A percentile compares a stretch with the other conserved stretches of the same genome.
phyloP scores from a whole-genome alignment of 1,140 invertebrate genomes.

The Drosophila orosa region DNA sequence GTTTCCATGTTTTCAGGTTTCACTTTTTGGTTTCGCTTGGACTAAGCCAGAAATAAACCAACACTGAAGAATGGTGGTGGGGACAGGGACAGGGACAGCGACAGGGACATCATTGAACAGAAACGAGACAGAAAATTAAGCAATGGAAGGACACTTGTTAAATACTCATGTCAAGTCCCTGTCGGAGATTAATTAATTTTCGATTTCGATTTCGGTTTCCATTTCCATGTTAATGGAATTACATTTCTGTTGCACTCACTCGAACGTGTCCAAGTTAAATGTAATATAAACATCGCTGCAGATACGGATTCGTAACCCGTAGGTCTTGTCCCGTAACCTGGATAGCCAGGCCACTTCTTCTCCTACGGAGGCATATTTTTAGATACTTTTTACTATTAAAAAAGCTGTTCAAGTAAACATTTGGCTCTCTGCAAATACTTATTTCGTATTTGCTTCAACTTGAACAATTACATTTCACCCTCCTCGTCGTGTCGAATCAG shows the following conservation, averaged over 20 bases:
- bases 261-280: conserved; percentile 14
- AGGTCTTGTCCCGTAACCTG: background rate
- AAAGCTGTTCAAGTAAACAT: background rate
- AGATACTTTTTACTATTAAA: background rate
- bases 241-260: conserved; percentile 22
- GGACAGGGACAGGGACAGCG: background rate
- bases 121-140: conserved; percentile 11
- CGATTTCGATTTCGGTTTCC: conserved; percentile 36
- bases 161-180: conserved; percentile 34
- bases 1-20: conserved; percentile 44
- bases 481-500: no score
- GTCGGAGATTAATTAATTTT: conserved; percentile 42
- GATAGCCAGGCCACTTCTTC: background rate
- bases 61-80: background rate
- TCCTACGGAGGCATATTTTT: background rate
- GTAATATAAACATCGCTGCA: conserved; percentile 10
- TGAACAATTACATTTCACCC: conserved; percentile 22
- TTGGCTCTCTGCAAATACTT: conserved; percentile 19
- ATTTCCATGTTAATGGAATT: conserved; percentile 39
- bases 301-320: background rate
- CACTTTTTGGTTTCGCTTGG: conserved; percentile 34
- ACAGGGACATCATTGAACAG: conserved; percentile 20
- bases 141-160: conserved; percentile 41
- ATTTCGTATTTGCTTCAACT: conserved; percentile 22
- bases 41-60: conserved; percentile 47